Percentiles rank a stretch among this genome's conserved stretches.
phyloP scores from a whole-genome alignment of 1,140 invertebrate species.

The Conus ventricosus region DNA sequence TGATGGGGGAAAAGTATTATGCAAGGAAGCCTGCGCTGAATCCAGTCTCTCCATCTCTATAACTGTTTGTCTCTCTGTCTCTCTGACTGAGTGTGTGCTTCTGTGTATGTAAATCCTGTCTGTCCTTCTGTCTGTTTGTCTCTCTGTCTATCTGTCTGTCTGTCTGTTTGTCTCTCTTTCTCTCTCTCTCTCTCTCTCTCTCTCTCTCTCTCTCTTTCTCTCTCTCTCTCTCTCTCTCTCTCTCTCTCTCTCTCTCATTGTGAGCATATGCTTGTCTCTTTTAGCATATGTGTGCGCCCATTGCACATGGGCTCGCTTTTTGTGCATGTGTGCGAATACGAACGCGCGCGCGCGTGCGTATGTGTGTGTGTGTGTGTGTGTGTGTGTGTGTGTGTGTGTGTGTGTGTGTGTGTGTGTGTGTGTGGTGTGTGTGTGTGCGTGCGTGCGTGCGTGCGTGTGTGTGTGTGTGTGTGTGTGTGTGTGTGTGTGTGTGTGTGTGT shows the following conservation, averaged over 20 bases:
- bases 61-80: neutral
- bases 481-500: neutral
- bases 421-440: neutral
- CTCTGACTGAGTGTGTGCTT: neutral
- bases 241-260: neutral
- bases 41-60: neutral
- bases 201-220: neutral
- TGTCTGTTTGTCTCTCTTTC: neutral
- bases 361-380: neutral
- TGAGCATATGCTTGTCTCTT: neutral
- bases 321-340: neutral
- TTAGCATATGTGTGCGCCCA: neutral
- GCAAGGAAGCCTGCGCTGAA: no score
- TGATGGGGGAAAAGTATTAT: no score
- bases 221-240: neutral
- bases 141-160: neutral
- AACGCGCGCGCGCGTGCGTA: neutral
- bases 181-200: neutral
- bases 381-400: neutral
- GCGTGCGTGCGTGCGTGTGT: neutral
- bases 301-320: no score
- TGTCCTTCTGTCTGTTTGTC: neutral
- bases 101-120: neutral
- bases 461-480: slow-evolving; percentile 10
- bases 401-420: slow-evolving; percentile 1